A percentile compares a stretch with the other conserved stretches of the same genome.
Conservation (phyloP, 1,140 invertebrate species). For the Idris sp. region DNA sequence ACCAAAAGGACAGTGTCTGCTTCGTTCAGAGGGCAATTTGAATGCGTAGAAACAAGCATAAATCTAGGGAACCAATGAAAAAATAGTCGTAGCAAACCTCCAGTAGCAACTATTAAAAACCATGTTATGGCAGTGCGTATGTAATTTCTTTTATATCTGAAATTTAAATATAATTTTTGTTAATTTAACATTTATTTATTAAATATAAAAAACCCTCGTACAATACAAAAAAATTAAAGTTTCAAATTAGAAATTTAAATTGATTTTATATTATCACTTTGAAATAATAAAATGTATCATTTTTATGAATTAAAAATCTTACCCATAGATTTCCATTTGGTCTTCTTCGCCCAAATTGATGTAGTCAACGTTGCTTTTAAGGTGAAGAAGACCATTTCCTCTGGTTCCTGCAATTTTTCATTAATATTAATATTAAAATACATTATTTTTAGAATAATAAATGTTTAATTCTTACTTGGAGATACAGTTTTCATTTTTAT, state of each 20-base stretch:
- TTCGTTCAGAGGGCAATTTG: conserved; percentile 78
- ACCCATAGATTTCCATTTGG: conserved; percentile 82
- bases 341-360: conserved; percentile 84
- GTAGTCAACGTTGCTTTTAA: conserved; percentile 78
- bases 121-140: conserved; percentile 78
- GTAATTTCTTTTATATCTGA: conserved; percentile 79
- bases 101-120: conserved; percentile 80
- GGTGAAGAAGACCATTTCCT: conserved; percentile 71
- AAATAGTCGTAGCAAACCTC: conserved; percentile 81
- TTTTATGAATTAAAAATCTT: too few species aligned
- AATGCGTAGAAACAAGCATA: conserved; percentile 81
- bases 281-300: neutral
- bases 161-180: conserved; percentile 21
- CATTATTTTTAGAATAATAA: too few species aligned
- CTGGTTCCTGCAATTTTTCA: conserved; percentile 68
- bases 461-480: too few species aligned
- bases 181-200: too few species aligned
- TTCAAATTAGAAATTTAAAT: too few species aligned
- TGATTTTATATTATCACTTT: too few species aligned
- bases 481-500: too few species aligned
- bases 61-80: conserved; percentile 84
- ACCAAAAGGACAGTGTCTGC: conserved; percentile 82
- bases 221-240: too few species aligned
- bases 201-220: too few species aligned
- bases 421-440: too few species aligned